Conservation (phyloP, 2,797 vertebrate species). For the Heliangelus exortis region DNA sequence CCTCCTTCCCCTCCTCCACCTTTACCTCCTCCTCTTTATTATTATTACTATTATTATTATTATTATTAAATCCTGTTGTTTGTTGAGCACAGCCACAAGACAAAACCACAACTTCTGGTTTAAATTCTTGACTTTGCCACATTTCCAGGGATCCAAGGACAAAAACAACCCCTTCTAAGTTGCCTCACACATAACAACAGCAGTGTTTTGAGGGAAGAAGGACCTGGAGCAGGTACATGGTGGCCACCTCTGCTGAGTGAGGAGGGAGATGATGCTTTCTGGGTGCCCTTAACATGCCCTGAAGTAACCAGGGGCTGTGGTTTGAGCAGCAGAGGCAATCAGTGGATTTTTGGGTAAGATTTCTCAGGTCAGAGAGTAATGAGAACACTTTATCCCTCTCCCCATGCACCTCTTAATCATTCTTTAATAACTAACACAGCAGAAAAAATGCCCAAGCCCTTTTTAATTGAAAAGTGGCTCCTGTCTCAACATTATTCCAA, state of each 20-base stretch:
- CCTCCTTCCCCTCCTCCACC: no score
- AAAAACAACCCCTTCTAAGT: background rate
- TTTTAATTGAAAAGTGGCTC: background rate
- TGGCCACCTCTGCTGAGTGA: constrained; percentile 20
- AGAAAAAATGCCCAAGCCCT: background rate
- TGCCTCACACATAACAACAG: constrained; percentile 16
- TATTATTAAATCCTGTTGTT: no score
- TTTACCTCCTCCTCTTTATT: no score
- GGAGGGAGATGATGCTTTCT: background rate
- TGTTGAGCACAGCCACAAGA: background rate
- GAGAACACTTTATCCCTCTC: background rate
- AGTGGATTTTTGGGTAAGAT: background rate
- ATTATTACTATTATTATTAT: no score
- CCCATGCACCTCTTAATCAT: background rate
- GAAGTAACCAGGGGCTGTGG: background rate
- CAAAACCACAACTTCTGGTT: background rate
- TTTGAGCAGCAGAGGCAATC: background rate
- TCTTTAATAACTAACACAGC: background rate
- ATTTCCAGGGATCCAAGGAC: background rate
- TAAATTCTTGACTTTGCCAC: background rate
- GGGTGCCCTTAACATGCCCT: background rate
- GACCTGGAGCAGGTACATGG: background rate
- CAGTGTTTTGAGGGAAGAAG: constrained; percentile 21
- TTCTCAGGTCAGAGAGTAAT: background rate
- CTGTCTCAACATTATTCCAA: background rate